A percentile compares a stretch with the other conserved stretches of the same genome.
Conservation (phyloP, 2,888 invertebrate genomes). For the Ichneumoninae sp. region DNA sequence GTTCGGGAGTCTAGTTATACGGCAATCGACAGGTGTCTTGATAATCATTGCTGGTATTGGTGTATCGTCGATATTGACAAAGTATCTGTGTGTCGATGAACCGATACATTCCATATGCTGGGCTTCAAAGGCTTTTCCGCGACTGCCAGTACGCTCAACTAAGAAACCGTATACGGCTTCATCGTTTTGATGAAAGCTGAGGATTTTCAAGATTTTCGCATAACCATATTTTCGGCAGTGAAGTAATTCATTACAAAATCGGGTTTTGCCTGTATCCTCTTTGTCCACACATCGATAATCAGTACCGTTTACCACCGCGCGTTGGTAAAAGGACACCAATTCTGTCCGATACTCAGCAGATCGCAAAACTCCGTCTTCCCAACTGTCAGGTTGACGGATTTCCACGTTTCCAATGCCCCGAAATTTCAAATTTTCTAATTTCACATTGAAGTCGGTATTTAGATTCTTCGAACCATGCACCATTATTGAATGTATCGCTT, state of each 20-base stretch:
- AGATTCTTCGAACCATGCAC: background rate
- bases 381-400: background rate
- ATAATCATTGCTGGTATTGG: slow-evolving; percentile 9
- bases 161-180: background rate
- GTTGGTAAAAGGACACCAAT: slow-evolving; percentile 1
- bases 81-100: background rate
- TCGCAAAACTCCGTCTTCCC: background rate
- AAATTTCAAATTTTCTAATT: background rate
- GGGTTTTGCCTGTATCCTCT: background rate
- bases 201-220: background rate
- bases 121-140: background rate
- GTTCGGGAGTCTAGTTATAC: background rate
- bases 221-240: background rate
- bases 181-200: background rate
- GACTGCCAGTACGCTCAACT: slow-evolving; percentile 10
- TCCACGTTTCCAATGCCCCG: background rate
- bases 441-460: background rate
- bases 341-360: background rate
- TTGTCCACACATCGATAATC: background rate
- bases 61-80: background rate
- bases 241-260: slow-evolving; percentile 5
- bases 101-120: background rate
- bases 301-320: slow-evolving; percentile 5
- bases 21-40: background rate
- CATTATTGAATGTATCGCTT: background rate